These are phyloP conservation scores for Spheniscus humboldti DNA, from an alignment of 2,797 vertebrate genomes.

Conservation along the genomic window DNA sequence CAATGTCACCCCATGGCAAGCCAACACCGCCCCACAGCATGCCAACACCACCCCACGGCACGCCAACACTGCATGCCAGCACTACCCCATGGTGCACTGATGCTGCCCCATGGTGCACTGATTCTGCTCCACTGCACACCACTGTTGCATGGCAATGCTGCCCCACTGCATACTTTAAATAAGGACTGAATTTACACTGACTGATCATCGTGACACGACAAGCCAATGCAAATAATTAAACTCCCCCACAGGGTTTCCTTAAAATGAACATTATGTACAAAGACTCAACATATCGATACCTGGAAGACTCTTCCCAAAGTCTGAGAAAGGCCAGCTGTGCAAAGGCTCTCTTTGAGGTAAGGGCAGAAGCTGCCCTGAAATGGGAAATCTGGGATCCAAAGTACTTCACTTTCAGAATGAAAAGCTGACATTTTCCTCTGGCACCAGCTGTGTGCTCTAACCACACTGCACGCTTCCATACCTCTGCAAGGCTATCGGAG, in stretches of 20 bases:
- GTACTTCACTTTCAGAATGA: not conserved
- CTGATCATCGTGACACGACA: fast-evolving
- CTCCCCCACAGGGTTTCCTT: not conserved
- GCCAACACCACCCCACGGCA: not conserved
- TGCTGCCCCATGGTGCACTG: not conserved
- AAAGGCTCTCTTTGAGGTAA: not conserved
- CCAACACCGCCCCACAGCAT: fast-evolving
- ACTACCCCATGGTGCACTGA: not conserved
- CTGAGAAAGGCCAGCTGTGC: not conserved
- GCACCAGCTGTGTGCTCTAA: not conserved
- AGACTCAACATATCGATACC: fast-evolving
- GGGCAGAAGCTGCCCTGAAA: not conserved
- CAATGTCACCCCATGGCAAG: fast-evolving
- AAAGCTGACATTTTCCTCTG: not conserved
- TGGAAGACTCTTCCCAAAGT: not conserved
- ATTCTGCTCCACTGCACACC: not conserved
- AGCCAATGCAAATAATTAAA: fast-evolving
- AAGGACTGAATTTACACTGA: not conserved
- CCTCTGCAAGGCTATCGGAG: fast-evolving
- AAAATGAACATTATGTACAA: not conserved
- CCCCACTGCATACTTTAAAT: not conserved
- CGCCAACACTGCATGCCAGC: not conserved
- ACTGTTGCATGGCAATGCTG: not conserved
- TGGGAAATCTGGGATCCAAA: not conserved
- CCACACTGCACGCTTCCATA: not conserved